Percentiles rank a stretch among this genome's conserved stretches.
phyloP scores from a whole-genome alignment of 1,140 invertebrate species.

The Chionoecetes opilio region DNA sequence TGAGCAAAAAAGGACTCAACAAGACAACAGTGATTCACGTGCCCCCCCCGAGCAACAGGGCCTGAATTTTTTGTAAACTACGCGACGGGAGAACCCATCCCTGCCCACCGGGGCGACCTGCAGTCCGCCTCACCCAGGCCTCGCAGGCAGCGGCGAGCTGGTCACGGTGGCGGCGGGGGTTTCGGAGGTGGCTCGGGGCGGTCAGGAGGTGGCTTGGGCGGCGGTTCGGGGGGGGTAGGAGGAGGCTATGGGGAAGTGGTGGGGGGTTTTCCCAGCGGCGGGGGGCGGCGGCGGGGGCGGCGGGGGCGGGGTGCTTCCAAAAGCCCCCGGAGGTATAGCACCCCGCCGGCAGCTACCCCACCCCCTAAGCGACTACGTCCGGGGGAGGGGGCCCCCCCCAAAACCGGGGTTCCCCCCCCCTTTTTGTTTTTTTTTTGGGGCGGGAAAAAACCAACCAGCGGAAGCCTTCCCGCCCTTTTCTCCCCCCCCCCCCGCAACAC shows the following conservation, averaged over 20 bases:
- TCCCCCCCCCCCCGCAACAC: too few species aligned
- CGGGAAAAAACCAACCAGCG: too few species aligned
- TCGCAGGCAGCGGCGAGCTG: conserved; percentile 60
- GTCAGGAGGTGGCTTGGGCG: conserved; percentile 17
- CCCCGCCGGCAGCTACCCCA: neutral
- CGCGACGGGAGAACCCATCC: conserved; percentile 75
- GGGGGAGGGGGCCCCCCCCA: too few species aligned
- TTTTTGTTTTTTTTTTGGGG: too few species aligned
- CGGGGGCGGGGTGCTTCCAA: neutral
- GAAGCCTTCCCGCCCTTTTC: too few species aligned
- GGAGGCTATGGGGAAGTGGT: conserved; percentile 13
- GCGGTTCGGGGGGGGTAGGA: neutral
- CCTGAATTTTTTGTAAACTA: conserved; percentile 80
- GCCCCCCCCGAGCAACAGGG: conserved; percentile 57
- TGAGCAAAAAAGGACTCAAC: conserved; percentile 72
- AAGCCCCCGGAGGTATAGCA: too few species aligned
- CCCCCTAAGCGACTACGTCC: neutral
- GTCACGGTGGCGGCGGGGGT: conserved; percentile 48
- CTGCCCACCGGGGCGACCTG: conserved; percentile 76
- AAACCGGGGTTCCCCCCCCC: too few species aligned
- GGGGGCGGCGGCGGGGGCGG: neutral
- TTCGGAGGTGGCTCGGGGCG: conserved; percentile 38
- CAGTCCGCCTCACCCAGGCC: conserved; percentile 72
- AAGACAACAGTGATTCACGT: conserved; percentile 71
- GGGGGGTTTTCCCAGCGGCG: too few species aligned